Base-by-base conservation (phyloP, 1,140 invertebrate species). In the Hypsibius dujardini region DNA sequence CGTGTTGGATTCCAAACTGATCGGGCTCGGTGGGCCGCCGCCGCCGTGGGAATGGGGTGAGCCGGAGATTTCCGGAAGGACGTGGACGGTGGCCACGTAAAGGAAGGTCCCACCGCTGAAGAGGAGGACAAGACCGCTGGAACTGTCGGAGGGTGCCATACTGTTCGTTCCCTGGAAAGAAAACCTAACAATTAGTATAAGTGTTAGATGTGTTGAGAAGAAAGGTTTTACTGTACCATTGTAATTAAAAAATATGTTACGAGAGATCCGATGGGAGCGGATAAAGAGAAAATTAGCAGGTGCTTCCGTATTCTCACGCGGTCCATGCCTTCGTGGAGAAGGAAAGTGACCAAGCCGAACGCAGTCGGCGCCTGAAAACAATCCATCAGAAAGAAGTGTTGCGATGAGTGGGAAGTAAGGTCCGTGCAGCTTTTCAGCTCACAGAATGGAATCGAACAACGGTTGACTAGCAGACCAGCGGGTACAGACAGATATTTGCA, bases 21-120 rank as follows among this genome's bases (percentile, higher is more conserved):
- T 83, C 40, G 73, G 56, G 7, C 74, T 74, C 47, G 40, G 72
- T 59, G 75, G 72, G 12, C 72, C 77, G 74, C 76, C 76, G 62
- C 71, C 62, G 46, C 47, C 47, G 47, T 50, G 72, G 3, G 75
- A 47, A 59, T 47, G 69, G 71, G 69, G 70, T 46, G 71, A 70
- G n/a, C 77, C 78, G 12, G 80, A 77, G 2, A 98, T 80, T 81
- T 98, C 95, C 0, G 95, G 94, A 60, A 99, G 79, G 1, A 98
- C 93, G 80, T 98, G 95, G 1, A 98, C 94, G 1, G 95, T 97
- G 0, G 95, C 92, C 2, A 99, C 95, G 78, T 98, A 99, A 2
- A 99, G 82, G 81, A 99, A 98, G 62, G 95, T 98, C 1, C 95
- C 95, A 1, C 92, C 95, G 74, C 92, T 96, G 79, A 99, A 98